Percentiles rank a stretch among this genome's conserved stretches.
Conservation (phyloP, 2,888 invertebrate species). For the Magallana nippona region DNA sequence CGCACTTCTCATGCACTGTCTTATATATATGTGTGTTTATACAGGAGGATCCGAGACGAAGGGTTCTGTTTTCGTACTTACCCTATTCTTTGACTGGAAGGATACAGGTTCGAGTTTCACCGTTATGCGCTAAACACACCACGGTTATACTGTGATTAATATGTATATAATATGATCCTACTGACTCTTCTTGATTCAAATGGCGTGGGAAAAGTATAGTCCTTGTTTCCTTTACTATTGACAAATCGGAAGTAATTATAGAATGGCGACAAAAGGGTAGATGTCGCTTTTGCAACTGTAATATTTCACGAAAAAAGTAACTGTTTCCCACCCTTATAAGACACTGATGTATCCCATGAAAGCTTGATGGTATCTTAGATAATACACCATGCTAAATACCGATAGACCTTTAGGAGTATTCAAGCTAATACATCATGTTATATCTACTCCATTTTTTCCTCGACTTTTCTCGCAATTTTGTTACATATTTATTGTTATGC, state of each 20-base stretch:
- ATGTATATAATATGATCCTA: slow-evolving; percentile 26
- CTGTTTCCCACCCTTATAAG: slow-evolving; percentile 6
- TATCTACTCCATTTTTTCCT: too few relatives aligned
- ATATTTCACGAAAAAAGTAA: slow-evolving; percentile 1
- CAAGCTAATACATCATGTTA: too few relatives aligned
- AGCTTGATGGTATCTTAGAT: neutral
- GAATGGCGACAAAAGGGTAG: neutral
- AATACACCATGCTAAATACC: neutral
- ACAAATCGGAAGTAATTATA: slow-evolving; percentile 15
- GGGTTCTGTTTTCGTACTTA: slow-evolving; percentile 5
- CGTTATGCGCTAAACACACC: neutral
- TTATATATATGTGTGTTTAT: neutral
- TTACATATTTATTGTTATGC: too few relatives aligned
- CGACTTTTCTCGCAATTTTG: too few relatives aligned
- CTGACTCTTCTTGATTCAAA: slow-evolving; percentile 2
- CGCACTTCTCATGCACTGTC: neutral
- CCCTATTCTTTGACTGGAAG: neutral
- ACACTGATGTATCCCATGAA: neutral
- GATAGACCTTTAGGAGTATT: neutral
- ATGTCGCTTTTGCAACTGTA: neutral
- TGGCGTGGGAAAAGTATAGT: neutral
- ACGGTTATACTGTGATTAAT: neutral
- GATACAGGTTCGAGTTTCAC: neutral
- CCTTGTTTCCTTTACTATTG: neutral
- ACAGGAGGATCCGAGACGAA: neutral